Base-by-base conservation (phyloP, 2,797 vertebrate species). In the Mus spretus region DNA sequence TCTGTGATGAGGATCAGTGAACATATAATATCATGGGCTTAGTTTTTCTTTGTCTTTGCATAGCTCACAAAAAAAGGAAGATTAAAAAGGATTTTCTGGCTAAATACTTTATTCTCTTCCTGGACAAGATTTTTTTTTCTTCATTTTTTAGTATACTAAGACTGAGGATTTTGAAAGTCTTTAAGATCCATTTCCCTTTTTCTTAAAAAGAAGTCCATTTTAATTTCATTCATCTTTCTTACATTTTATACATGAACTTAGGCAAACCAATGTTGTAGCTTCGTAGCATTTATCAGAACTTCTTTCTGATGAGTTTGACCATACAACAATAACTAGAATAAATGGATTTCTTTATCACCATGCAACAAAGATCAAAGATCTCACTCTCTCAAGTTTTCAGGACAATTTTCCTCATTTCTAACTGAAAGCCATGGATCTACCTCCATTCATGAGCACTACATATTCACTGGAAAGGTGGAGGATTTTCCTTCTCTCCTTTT, bases 181-280 rank as follows among this genome's bases (percentile, higher is more conserved):
- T 53, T 24, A 70, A 8, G 6, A 53, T 53, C 12, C 14, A n/a
- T 37, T 95, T 65, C 20, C 14, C 4, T 55, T 87, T 87, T 44
- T 20, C 44, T 63, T 13, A 84, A 44, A 63, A 63, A 8, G 1
- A 84, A 79, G 50, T 26, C 34, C 3, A 63, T 44, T n/a, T 82
- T 81, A n/a, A 80, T 86, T 86, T 88, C n/a, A 65, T 83, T 83
- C 74, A 24, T 72, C 34, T 84, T 65, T 90, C 20, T 94, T 63
- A 7, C 0, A 57, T 83, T 37, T 95, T 88, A 37, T 67, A 0
- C n/a, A 82, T 67, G 9, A 8, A 44, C 13, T 81, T 81, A 65
- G 4, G 8, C 87, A 75, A 81, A 65, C 13, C n/a, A 4, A 26
- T 31, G 5, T 4, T 61, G 24, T 12, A 40, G 13, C 34, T 34